phyloP scores from a whole-genome alignment of 2,797 vertebrate species.

The Triplophysa bombifrons region DNA sequence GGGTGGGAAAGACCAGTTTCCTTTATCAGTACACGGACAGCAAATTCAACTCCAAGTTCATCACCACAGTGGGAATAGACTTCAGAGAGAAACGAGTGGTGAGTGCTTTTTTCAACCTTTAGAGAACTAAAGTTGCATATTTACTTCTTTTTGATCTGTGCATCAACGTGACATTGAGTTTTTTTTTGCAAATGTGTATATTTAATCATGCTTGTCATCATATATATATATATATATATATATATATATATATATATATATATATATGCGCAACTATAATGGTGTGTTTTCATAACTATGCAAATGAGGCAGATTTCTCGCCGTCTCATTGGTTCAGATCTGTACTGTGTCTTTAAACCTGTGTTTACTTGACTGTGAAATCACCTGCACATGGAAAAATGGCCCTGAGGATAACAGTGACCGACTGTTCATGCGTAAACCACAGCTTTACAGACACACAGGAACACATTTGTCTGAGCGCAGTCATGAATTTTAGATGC shows the following conservation, averaged over 20 bases:
- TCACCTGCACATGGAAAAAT: constrained; percentile 14
- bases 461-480: background rate
- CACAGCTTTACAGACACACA: background rate
- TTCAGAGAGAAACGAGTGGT: constrained; percentile 98
- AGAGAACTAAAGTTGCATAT: background rate
- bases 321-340: constrained; percentile 20
- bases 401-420: background rate
- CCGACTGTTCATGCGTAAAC: background rate
- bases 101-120: constrained; percentile 57
- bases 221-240: background rate
- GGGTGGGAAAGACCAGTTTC: constrained; percentile 97
- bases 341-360: background rate
- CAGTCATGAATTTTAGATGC: constrained; percentile 24
- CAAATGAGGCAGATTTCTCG: background rate
- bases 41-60: constrained; percentile 98
- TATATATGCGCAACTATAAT: background rate
- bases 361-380: constrained; percentile 35
- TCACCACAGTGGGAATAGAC: constrained; percentile 98
- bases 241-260: background rate
- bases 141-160: background rate
- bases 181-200: background rate
- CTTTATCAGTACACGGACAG: constrained; percentile 96
- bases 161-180: too few species aligned
- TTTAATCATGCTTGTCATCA: background rate
- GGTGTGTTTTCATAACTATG: background rate